phyloP scores from a whole-genome alignment of 2,797 vertebrate genomes.

The Erpetoichthys calabaricus region DNA sequence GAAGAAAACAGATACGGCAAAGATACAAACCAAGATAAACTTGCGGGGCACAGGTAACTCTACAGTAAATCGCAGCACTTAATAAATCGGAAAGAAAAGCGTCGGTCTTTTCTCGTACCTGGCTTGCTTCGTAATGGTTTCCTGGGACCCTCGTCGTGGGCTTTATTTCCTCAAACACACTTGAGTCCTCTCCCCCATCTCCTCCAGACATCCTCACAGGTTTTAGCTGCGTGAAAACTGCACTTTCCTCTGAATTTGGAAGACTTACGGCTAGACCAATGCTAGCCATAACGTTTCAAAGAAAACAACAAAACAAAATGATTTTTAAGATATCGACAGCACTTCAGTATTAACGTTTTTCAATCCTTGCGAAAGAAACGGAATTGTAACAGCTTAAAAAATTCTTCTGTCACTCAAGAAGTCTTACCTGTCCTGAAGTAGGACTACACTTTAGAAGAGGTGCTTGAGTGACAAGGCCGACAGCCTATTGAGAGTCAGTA shows the following conservation, averaged over 20 bases:
- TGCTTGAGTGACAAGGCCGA: neutral
- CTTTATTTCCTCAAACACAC: slow-evolving; percentile 82
- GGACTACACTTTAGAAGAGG: slow-evolving; percentile 21
- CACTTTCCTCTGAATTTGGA: slow-evolving; percentile 51
- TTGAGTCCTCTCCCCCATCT: slow-evolving; percentile 54
- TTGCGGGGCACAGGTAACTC: no score
- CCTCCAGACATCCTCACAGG: slow-evolving; percentile 63
- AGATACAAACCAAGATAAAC: no score
- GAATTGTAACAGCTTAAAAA: slow-evolving; percentile 29
- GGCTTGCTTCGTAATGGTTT: slow-evolving; percentile 29
- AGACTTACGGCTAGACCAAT: slow-evolving; percentile 51
- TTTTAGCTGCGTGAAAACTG: slow-evolving; percentile 67
- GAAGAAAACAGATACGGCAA: no score
- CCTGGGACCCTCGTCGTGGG: slow-evolving; percentile 41
- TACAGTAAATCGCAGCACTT: no score
- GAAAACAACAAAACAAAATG: neutral
- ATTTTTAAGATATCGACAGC: neutral
- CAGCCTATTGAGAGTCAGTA: slow-evolving; percentile 32
- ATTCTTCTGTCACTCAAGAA: slow-evolving; percentile 43
- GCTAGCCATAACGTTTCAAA: slow-evolving; percentile 49
- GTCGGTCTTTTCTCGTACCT: slow-evolving; percentile 23
- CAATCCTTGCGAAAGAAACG: slow-evolving; percentile 19
- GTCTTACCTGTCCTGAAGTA: slow-evolving; percentile 62
- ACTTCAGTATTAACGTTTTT: slow-evolving; percentile 10
- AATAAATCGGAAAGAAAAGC: no score